These are phyloP conservation scores for Diogma glabrata DNA, from an alignment of 2,888 invertebrate species.

Conservation along the genomic window DNA sequence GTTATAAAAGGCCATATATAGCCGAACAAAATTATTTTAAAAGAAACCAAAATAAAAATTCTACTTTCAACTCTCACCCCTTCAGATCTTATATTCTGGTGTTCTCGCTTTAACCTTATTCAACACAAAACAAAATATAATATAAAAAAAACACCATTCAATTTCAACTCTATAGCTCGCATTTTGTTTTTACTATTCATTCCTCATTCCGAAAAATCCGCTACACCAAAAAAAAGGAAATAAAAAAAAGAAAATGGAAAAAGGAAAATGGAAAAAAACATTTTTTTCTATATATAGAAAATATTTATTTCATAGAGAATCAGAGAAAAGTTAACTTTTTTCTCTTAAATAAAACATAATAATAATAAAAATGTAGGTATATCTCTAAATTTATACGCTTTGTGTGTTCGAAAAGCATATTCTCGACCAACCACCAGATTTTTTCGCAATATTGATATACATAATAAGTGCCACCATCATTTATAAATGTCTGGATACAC, in stretches of 20 bases:
- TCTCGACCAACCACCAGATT: slow-evolving; percentile 10
- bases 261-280: no score
- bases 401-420: slow-evolving; percentile 6
- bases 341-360: slow-evolving; percentile 5
- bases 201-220: slow-evolving; percentile 2
- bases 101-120: neutral
- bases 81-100: no score
- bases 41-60: neutral
- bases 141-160: slow-evolving; percentile 9
- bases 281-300: slow-evolving; percentile 9
- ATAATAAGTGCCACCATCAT: no score
- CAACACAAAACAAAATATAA: no score
- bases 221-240: no score
- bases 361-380: slow-evolving; percentile 7
- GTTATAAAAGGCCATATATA: slow-evolving; percentile 5
- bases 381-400: slow-evolving; percentile 7
- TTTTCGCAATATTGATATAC: slow-evolving; percentile 11
- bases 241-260: no score
- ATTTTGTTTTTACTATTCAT: slow-evolving; percentile 9
- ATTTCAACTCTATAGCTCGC: slow-evolving; percentile 8
- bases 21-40: neutral
- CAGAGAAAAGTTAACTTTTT: slow-evolving; percentile 6
- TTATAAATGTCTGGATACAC: no score
- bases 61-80: slow-evolving; percentile 6
- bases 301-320: slow-evolving; percentile 4